Conservation (phyloP, 2,888 invertebrate genomes). For the Metacarcinus magister region DNA sequence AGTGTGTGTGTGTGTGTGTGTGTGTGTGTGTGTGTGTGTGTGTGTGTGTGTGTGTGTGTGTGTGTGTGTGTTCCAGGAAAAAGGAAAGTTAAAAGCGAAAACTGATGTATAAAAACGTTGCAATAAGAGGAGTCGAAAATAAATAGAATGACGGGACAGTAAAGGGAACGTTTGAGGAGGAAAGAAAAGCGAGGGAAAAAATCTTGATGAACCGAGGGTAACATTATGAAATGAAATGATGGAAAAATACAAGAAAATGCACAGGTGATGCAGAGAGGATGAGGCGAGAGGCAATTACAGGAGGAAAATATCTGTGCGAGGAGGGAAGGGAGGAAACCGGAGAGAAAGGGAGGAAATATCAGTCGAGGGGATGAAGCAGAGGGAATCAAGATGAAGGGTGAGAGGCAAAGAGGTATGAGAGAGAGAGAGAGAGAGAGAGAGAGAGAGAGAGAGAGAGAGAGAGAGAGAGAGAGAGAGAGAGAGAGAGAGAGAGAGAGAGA, state of each 20-base stretch:
- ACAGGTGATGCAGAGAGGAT: background rate
- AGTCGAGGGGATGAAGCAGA: background rate
- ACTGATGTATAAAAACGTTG: background rate
- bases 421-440: too few species aligned
- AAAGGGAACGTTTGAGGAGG: background rate
- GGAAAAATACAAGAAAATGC: background rate
- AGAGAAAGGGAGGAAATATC: slow-evolving; percentile 15
- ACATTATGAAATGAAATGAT: background rate
- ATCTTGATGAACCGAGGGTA: background rate
- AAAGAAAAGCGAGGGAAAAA: background rate
- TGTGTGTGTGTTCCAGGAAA: background rate
- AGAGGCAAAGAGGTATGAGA: background rate
- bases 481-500: too few species aligned
- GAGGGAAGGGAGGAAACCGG: background rate
- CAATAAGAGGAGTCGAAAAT: background rate
- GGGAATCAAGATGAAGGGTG: background rate
- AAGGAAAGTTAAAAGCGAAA: slow-evolving; percentile 1
- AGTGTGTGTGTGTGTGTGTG: slow-evolving; percentile 39
- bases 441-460: too few species aligned
- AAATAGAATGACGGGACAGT: background rate
- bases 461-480: background rate
- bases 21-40: slow-evolving; percentile 43
- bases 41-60: slow-evolving; percentile 38
- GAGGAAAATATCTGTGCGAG: background rate
- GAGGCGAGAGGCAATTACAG: background rate